Base-by-base conservation (phyloP, 2,797 vertebrate species). In the Coregonus ussuriensis region DNA sequence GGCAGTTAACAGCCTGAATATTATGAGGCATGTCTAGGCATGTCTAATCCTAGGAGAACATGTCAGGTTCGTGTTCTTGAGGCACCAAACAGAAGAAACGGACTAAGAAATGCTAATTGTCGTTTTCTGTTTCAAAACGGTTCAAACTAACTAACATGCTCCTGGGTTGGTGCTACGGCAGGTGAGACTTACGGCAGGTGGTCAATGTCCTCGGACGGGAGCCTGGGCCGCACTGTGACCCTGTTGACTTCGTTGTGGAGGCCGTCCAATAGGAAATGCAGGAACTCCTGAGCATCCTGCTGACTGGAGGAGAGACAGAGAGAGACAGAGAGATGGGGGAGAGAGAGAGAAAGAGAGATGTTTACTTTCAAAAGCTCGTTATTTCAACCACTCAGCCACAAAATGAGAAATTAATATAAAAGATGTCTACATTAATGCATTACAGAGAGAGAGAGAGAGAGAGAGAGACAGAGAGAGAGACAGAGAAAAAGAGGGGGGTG, bases 271-370 rank as follows among this genome's bases (percentile, higher is more conserved):
- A 99, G 91, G 88, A 96, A 99, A 72, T 97, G 94, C 80, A 99
- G 93, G 79, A 99, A 99, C 77, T 99, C 98, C 90, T 99, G 98
- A 3, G 98, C 97, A 6, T 99, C 98, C 90, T 99, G 98, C 90
- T 99, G 98, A 91, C 98, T 99, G 90, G 65, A 82, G 71, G 25
- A 59, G 14, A 18, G 33, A 52, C 52, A 47, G 5, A 47, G 13
- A 73, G 52, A 47, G 65, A 62, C 31, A n/a, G 11, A 13, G 33
- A 52, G 47, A 18, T 51, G 74, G 63, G 52, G 67, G 56, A 11
- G 9, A 16, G 31, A 52, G 47, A 14, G 68, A 77, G 13, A 7
- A 1, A 53, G 41, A 74, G 33, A 47, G 13, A 52, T 13, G 13
- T 21, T 53, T n/a, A 56, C 9, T 21, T 69, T 37, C 4, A 69